Base-by-base conservation (phyloP, 2,888 invertebrate species). In the Bembecia ichneumoniformis region DNA sequence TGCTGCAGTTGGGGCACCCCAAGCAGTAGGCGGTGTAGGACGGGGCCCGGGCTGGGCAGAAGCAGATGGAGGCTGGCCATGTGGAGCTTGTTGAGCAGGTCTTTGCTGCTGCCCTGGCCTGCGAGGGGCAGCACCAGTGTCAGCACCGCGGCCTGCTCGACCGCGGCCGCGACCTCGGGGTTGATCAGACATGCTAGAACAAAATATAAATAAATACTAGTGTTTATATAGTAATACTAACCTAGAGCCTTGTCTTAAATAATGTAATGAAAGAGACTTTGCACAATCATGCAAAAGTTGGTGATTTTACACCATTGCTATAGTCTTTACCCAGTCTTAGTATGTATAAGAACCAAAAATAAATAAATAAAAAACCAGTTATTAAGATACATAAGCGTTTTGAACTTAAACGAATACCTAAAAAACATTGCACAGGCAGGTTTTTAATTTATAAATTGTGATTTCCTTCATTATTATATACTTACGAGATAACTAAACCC, bases 1-100 rank as follows among this genome's bases (percentile, higher is more conserved):
- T 0, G 72, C 71, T 0, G 66, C 70, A 0, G 74, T 51, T 0
- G 82, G 82, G 11, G 80, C 71, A 1, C 77, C 83, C 83, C 84
- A 86, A 0, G 84, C 79, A 0, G 76, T 67, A 0, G 82, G 80
- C 3, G 82, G 82, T 52, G 78, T 80, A 2, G 82, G 80, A 0
- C 81, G 72, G 1, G 81, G 80, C 0, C 64, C 69, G 0, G 64
- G 48, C 0, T 66, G 65, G 1, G 62, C 53, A 3, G 59, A 60
- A 17, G 57, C 58, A 13, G 56, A 59, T 35, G 60, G 67, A 3
- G 61, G 58, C 28, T 28, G 28, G 28, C 28, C 28, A 7, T 28
- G 28, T 3, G 54, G 55, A 1, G 49, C 51, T n/a, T 16, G 45
- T 11, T 52, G 43, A 3, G 14, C 35, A 35, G 17, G 50, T 44